Conservation (phyloP, 2,888 invertebrate species). For the Strigamia transsilvanica region DNA sequence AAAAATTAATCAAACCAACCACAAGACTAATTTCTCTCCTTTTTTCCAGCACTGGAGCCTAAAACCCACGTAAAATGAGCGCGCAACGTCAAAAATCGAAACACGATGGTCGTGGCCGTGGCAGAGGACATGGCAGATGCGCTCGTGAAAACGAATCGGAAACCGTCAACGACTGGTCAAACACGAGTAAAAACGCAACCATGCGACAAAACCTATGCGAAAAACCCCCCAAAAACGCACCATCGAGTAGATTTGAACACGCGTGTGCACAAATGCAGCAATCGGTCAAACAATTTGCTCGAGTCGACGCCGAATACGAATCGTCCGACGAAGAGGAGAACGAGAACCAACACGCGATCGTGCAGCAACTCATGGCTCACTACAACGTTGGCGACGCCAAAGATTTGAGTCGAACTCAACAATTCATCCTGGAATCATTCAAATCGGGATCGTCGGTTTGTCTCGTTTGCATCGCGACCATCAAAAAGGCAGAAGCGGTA, state of each 20-base stretch:
- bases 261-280: slow-evolving; percentile 58
- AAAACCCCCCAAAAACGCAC: neutral
- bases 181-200: neutral
- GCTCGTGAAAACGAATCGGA: neutral
- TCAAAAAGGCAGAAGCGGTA: slow-evolving; percentile 79
- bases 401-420: slow-evolving; percentile 68
- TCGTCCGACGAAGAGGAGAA: slow-evolving; percentile 55
- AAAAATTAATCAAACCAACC: too few species aligned
- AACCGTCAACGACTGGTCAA: neutral
- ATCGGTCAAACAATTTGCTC: slow-evolving; percentile 50
- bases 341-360: slow-evolving; percentile 52
- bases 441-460: slow-evolving; percentile 84
- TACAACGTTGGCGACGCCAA: slow-evolving; percentile 42
- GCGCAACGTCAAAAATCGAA: neutral
- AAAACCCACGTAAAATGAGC: too few species aligned
- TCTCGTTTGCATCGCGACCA: slow-evolving; percentile 87
- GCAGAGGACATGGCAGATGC: neutral
- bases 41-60: too few species aligned
- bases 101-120: neutral
- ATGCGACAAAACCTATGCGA: neutral
- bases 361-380: slow-evolving; percentile 52
- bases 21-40: too few species aligned
- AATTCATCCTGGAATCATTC: slow-evolving; percentile 79
- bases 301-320: neutral
- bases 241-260: slow-evolving; percentile 57